Base-by-base conservation (phyloP, 2,113 vertebrate genomes). In the Bubo scandiacus region DNA sequence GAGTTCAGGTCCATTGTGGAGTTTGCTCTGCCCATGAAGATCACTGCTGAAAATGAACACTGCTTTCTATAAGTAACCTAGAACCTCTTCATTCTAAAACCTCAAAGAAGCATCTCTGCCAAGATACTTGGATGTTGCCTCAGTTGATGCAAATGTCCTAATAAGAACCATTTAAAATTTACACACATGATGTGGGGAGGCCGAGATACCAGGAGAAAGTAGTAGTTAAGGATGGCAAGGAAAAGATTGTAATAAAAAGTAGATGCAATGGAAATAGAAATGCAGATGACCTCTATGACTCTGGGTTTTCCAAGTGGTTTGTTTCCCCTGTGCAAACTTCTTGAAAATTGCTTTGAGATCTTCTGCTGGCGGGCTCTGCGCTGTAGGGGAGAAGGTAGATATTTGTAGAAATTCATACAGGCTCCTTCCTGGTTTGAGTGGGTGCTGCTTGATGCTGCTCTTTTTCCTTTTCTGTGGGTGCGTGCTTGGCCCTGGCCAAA, bases 311-410 rank as follows among this genome's bases (percentile, higher is more conserved):
- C 1, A 3, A 51, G 36, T 42, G 26, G 34, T 65, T 81, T 0
- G 0, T 84, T 95, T 84, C 52, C 66, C 25, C 10, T 22, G 8
- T 9, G n/a, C 43, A 47, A 52, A 22, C 17, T 59, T 87, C 32
- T 75, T 61, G 34, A 45, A 84, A 91, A 51, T 49, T 51, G 45
- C 58, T 80, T 61, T 45, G 45, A 85, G 54, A 10, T 85, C 13
- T 15, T 42, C 61, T 55, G 25, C 34, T 0, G 0, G 27, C 43
- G 43, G 59, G 29, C 32, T 70, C 63, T 57, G 51, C 1, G 6
- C 26, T 27, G 4, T 3, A 13, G 29, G 36, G 36, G 43, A 86
- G 55, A 26, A 54, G 67, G n/a, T 18, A 13, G 0, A 1, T 63
- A 1, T 55, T 23, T n/a, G 27, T 26, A 59, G 68, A 30, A 84